Evolutionary conservation across 2,888 invertebrate genomes (phyloP), one percentile per base, ranked within the genome.

Genomic region (Homarus gammarus): DNA sequence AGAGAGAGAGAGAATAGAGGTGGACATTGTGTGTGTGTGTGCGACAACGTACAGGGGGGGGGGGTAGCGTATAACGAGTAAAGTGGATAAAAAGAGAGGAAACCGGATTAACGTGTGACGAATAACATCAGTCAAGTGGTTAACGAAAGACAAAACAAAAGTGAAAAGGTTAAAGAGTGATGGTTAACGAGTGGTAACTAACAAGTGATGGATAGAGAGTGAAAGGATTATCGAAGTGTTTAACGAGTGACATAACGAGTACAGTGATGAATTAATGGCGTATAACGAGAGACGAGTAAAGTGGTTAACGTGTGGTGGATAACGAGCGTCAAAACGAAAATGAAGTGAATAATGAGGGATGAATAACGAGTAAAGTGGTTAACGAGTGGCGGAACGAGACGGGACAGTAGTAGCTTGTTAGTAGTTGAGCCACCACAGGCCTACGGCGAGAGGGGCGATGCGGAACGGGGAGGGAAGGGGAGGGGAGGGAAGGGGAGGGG

Each of bases 361-460:
- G 22, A 5, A 12, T 5, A 2, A 56, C 6, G 2, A 27, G 0
- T n/a, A 12, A 64, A 27, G 27, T 3, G 64, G 64, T 0, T 27
- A 27, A 64, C 27, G 64, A n/a, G 64, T 6, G 10, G 2, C 5
- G 27, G 56, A 79, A 79, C 61, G 79, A 79, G 40, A 64, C 64
- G 64, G 79, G 61, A 64, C 38, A 79, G 61, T 64, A 64, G 38
- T n/a, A 56, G 61, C 79, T 79, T 79, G 79, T 79, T 79, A 79
- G 79, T 64, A 64, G 61, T 79, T 36, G 36, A 61, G 79, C 64
- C 40, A 38, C 49, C 61, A 10, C 36, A 61, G 72, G 38, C 72
- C 40, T 38, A 27, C 1, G 2, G 77, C 18, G 22, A 31, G 31
- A 31, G 18, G 15, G 49, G 27, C 44, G 12, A n/a, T 18, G 22